A percentile compares a stretch with the other conserved stretches of the same genome.
phyloP scores from a whole-genome alignment of 2,797 vertebrate species.

The Pyrocephalus nanus region DNA sequence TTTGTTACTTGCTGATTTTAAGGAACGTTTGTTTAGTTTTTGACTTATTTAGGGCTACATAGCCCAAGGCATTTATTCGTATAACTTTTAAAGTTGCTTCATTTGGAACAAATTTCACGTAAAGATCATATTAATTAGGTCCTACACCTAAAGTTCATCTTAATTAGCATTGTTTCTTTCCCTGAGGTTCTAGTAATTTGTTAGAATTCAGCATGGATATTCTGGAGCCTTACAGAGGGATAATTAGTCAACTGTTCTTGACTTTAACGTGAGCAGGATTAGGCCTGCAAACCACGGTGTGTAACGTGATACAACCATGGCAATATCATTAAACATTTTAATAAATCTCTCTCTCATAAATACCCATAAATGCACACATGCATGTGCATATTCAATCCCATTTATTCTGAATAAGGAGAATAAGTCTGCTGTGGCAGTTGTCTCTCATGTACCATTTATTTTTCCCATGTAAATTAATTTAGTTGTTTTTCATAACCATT shows the following conservation, averaged over 20 bases:
- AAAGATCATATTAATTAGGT: constrained; percentile 84
- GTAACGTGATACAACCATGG: neutral
- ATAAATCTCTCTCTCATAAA: constrained; percentile 38
- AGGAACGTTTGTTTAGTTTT: constrained; percentile 7
- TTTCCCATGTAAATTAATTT: constrained; percentile 48
- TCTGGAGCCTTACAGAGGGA: constrained; percentile 3
- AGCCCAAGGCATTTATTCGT: constrained; percentile 52
- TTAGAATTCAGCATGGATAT: constrained; percentile 55
- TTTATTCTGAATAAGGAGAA: constrained; percentile 38
- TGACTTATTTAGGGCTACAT: constrained; percentile 38
- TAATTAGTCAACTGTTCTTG: constrained; percentile 55
- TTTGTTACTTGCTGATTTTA: constrained; percentile 13
- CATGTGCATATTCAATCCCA: constrained; percentile 45
- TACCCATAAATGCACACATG: constrained; percentile 25
- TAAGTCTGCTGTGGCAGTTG: constrained; percentile 34
- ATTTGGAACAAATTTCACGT: constrained; percentile 79
- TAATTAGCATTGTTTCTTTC: constrained; percentile 87
- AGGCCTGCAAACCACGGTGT: neutral
- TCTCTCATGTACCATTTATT: constrained; percentile 49
- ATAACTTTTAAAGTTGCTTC: constrained; percentile 73
- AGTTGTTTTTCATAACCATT: constrained; percentile 40
- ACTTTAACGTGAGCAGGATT: neutral
- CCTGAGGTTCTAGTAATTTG: constrained; percentile 81
- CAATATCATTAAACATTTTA: constrained; percentile 38
- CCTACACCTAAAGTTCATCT: constrained; percentile 89